These are phyloP conservation scores for Pogonomyrmex californicus DNA, from an alignment of 1,140 invertebrate genomes.

Conservation along the genomic window DNA sequence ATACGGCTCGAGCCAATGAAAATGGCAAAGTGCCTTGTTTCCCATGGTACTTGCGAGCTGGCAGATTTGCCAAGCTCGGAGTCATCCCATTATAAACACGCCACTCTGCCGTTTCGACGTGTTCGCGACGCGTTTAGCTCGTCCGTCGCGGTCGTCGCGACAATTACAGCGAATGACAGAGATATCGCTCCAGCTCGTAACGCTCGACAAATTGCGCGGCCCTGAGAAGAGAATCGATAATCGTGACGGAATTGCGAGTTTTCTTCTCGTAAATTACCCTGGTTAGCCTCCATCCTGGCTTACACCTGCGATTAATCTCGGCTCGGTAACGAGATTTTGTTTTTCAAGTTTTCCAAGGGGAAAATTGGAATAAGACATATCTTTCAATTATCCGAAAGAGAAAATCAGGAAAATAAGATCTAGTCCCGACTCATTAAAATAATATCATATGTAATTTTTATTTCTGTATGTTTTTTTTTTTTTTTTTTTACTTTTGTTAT, in stretches of 20 bases:
- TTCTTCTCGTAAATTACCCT: background rate
- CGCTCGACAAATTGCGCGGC: constrained; percentile 11
- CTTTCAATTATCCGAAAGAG: background rate
- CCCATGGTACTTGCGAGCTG: constrained; percentile 25
- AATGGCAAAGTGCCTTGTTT: constrained; percentile 32
- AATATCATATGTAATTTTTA: background rate
- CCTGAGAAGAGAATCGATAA: constrained; percentile 35
- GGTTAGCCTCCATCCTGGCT: background rate
- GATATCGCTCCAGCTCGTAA: constrained; percentile 20
- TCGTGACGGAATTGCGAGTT: constrained; percentile 7
- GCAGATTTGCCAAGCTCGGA: constrained; percentile 10
- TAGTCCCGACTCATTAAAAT: background rate
- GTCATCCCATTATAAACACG: constrained; percentile 54
- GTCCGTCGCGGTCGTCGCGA: background rate
- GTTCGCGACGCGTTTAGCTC: constrained; percentile 20
- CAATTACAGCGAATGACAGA: constrained; percentile 44
- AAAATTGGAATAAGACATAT: background rate
- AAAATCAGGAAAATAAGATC: background rate
- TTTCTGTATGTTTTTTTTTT: background rate
- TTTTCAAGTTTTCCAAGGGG: background rate
- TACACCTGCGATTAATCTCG: background rate
- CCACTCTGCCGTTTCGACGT: background rate
- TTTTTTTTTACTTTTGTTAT: background rate
- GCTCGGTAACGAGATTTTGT: background rate
- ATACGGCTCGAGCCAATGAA: constrained; percentile 14